Conservation (phyloP, 1,140 invertebrate genomes). For the Drosophila arizonae region DNA sequence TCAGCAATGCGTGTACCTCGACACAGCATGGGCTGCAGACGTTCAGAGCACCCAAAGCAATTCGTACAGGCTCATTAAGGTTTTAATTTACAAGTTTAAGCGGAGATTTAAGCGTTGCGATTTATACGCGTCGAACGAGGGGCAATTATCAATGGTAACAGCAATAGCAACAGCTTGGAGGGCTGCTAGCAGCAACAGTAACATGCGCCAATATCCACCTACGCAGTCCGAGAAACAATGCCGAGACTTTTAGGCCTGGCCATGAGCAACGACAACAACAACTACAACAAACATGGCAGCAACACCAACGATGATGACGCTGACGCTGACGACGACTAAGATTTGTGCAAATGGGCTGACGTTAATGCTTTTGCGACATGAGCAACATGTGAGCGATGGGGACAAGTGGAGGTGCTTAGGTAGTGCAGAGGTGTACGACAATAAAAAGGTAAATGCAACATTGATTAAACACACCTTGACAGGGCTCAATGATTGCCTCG, state of each 20-base stretch:
- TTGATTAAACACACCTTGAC: constrained; percentile 50
- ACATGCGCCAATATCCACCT: constrained; percentile 63
- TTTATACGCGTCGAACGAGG: constrained; percentile 66
- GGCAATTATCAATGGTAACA: constrained; percentile 73
- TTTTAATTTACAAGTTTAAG: constrained; percentile 78
- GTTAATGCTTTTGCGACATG: constrained; percentile 34
- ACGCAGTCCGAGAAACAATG: constrained; percentile 65
- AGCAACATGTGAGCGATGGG: constrained; percentile 8
- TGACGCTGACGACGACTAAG: constrained; percentile 26
- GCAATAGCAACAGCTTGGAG: constrained; percentile 38
- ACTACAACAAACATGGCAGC: neutral
- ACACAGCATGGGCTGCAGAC: constrained; percentile 41
- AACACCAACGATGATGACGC: constrained; percentile 29
- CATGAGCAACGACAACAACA: constrained; percentile 25
- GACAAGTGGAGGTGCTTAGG: neutral
- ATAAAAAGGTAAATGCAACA: constrained; percentile 39
- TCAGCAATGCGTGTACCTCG: constrained; percentile 26
- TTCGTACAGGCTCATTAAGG: constrained; percentile 69
- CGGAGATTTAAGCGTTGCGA: constrained; percentile 70
- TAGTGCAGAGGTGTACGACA: neutral
- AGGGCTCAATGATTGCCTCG: constrained; percentile 23
- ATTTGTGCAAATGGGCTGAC: constrained; percentile 60
- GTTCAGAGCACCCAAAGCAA: constrained; percentile 11
- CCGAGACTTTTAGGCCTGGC: constrained; percentile 27
- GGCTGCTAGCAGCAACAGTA: constrained; percentile 31